These are phyloP conservation scores for Naja naja DNA, from an alignment of 2,113 vertebrate species.

Conservation along the genomic window DNA sequence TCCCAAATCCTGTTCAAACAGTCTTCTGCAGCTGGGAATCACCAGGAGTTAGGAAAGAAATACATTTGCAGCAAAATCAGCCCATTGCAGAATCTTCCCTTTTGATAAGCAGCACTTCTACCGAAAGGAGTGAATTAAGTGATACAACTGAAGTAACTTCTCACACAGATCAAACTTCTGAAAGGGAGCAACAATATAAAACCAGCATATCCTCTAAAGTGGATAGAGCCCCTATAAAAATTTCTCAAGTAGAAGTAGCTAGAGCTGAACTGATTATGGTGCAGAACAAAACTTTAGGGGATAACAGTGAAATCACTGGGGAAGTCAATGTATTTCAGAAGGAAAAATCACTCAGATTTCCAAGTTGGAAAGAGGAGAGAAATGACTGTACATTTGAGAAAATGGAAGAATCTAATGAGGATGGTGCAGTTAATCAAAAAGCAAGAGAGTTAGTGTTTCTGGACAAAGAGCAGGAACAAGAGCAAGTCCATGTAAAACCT, in stretches of 20 bases:
- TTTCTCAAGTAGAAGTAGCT: constrained; percentile 61
- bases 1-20: not conserved
- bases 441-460: constrained; percentile 5
- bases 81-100: not conserved
- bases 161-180: constrained; percentile 23
- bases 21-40: constrained; percentile 26
- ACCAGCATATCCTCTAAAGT: constrained; percentile 10
- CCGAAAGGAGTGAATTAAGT: not conserved
- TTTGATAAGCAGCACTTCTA: not conserved
- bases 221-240: constrained; percentile 48
- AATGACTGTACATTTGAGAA: constrained; percentile 26
- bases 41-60: constrained; percentile 1
- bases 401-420: constrained; percentile 10
- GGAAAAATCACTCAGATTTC: constrained; percentile 21
- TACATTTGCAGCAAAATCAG: not conserved
- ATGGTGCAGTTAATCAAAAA: not conserved
- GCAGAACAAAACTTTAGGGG: constrained; percentile 81
- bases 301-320: constrained; percentile 66
- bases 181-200: constrained; percentile 7
- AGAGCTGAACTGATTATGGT: constrained; percentile 75
- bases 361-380: constrained; percentile 37
- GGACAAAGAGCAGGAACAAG: not conserved
- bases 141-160: constrained; percentile 35
- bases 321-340: constrained; percentile 62
- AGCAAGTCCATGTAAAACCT: constrained; percentile 37